phyloP scores from a whole-genome alignment of 2,113 vertebrate genomes.

The Rallus limicola region DNA sequence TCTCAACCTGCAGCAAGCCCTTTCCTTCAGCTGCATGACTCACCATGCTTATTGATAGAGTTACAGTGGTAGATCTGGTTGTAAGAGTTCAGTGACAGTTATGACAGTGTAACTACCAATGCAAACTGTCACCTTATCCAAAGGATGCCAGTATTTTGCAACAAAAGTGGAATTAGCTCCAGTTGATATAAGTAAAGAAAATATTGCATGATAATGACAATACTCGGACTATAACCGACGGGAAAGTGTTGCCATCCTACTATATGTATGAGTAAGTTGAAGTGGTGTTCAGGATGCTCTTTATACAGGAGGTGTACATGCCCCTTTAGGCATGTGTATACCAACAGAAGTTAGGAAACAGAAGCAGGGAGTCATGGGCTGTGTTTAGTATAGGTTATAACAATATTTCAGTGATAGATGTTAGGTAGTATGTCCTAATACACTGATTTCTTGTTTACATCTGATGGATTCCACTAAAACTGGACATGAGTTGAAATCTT shows the following conservation, averaged over 20 bases:
- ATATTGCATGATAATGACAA: neutral
- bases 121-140: neutral
- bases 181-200: neutral
- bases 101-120: neutral
- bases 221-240: neutral
- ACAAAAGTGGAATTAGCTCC: neutral
- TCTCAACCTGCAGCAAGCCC: neutral
- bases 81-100: neutral
- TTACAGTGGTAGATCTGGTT: neutral
- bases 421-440: neutral
- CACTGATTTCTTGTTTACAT: constrained; percentile 24
- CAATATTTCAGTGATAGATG: neutral
- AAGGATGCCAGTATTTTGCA: neutral
- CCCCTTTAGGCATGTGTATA: neutral
- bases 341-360: neutral
- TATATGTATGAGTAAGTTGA: neutral
- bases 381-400: neutral
- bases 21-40: neutral
- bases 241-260: neutral
- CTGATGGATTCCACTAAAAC: constrained; percentile 38
- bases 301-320: neutral
- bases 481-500: constrained; percentile 50
- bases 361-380: neutral
- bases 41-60: neutral
- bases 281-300: neutral